These are phyloP conservation scores for Lagothrix lagotricha DNA, from an alignment of 2,797 vertebrate genomes.

Conservation along the genomic window DNA sequence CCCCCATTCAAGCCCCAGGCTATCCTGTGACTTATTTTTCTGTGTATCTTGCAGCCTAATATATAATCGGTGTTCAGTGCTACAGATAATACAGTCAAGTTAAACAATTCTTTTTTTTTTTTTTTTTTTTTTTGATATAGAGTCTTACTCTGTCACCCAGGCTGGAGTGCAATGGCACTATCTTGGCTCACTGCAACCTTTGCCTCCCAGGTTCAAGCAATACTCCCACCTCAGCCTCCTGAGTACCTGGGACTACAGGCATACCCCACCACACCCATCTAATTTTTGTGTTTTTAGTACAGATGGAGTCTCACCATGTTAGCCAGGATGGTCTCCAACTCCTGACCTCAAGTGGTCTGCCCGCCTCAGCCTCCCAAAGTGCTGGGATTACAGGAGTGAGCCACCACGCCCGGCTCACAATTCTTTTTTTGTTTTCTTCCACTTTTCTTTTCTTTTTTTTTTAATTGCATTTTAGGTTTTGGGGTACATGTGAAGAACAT, in stretches of 20 bases:
- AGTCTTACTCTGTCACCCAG: not conserved
- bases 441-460: too few relatives aligned
- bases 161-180: not conserved
- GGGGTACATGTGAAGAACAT: too few relatives aligned
- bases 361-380: too few relatives aligned
- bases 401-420: too few relatives aligned
- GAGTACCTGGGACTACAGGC: not conserved
- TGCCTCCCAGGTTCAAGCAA: not conserved
- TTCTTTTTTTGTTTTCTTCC: not conserved
- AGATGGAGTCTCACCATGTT: not conserved
- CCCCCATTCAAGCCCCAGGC: not conserved
- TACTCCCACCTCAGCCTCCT: not conserved
- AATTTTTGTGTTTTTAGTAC: not conserved
- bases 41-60: not conserved
- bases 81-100: not conserved
- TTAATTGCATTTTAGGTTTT: too few relatives aligned
- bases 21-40: not conserved
- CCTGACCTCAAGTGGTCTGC: too few relatives aligned
- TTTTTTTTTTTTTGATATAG: not conserved
- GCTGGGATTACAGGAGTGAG: too few relatives aligned
- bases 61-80: not conserved
- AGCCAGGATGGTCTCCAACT: too few relatives aligned
- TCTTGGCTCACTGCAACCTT: not conserved
- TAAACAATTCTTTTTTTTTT: not conserved
- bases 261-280: not conserved